Conservation (phyloP, 2,113 vertebrate species). For the Zosterops borbonicus region DNA sequence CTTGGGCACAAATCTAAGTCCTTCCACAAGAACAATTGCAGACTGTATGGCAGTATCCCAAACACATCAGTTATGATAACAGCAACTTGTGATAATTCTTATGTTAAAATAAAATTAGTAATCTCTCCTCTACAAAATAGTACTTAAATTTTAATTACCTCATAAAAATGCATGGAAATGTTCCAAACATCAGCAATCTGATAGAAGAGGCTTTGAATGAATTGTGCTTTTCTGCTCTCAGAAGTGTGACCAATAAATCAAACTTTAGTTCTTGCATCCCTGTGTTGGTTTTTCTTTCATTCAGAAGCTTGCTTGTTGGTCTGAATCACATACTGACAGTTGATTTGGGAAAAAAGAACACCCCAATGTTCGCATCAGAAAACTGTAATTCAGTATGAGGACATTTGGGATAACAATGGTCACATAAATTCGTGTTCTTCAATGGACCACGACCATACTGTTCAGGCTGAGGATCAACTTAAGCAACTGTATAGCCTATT, state of each 20-base stretch:
- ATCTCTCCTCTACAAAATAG: not conserved
- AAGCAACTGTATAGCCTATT: not conserved
- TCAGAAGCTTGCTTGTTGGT: not conserved
- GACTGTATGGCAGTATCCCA: not conserved
- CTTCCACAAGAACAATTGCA: not conserved
- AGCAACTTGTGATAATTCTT: not conserved
- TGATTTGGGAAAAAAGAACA: not conserved
- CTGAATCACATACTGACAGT: not conserved
- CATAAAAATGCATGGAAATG: constrained; percentile 54
- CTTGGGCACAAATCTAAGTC: not conserved
- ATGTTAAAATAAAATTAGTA: not conserved
- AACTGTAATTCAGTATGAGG: not conserved
- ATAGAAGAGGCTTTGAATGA: constrained; percentile 63
- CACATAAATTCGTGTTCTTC: not conserved
- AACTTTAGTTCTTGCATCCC: not conserved
- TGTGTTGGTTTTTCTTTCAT: not conserved
- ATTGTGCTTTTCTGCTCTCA: constrained; percentile 52
- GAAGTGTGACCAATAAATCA: constrained; percentile 64
- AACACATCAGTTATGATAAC: not conserved
- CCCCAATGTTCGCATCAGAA: not conserved
- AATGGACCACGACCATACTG: not conserved
- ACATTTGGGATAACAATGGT: not conserved
- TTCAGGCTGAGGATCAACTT: not conserved
- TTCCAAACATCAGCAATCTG: constrained; percentile 64
- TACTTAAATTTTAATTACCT: constrained; percentile 24